Conservation (phyloP, 2,797 vertebrate species). For the Sebastes kiyomatsui region DNA sequence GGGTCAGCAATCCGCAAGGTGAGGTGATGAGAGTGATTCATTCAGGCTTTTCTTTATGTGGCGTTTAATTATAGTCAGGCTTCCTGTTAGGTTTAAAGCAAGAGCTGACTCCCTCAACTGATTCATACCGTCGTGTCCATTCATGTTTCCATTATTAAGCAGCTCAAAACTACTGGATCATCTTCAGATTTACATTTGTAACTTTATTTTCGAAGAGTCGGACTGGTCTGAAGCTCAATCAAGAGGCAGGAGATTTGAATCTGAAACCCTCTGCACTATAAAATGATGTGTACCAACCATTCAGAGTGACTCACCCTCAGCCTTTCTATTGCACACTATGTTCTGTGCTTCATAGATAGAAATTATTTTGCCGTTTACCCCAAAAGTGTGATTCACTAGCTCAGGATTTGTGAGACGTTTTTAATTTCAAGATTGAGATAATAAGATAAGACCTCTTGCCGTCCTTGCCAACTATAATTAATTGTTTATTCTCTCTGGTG, state of each 20-base stretch:
- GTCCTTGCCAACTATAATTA: conserved; percentile 54
- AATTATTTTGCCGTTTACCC: not conserved
- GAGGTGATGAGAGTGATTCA: conserved; percentile 4
- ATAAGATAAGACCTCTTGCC: conserved; percentile 35
- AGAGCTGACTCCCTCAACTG: not conserved
- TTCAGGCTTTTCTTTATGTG: conserved; percentile 4
- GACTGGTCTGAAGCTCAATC: not conserved
- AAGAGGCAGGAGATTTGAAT: not conserved
- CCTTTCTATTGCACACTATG: not conserved
- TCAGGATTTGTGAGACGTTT: conserved; percentile 13
- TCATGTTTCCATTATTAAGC: not conserved
- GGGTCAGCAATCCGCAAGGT: conserved; percentile 1
- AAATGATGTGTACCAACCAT: not conserved
- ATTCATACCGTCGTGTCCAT: not conserved
- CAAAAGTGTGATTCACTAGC: not conserved
- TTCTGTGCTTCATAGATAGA: not conserved
- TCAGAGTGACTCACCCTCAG: not conserved
- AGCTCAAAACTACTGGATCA: not conserved
- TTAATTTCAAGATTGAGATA: conserved; percentile 45
- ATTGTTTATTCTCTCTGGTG: conserved; percentile 58
- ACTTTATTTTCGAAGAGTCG: not conserved
- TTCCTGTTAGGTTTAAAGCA: not conserved
- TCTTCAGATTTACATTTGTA: not conserved
- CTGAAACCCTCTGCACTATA: not conserved
- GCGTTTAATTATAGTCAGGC: not conserved